Evolutionary conservation across 2,113 vertebrate species (phyloP), one percentile per base, ranked within the genome.

Genomic region (Scomber colias): DNA sequence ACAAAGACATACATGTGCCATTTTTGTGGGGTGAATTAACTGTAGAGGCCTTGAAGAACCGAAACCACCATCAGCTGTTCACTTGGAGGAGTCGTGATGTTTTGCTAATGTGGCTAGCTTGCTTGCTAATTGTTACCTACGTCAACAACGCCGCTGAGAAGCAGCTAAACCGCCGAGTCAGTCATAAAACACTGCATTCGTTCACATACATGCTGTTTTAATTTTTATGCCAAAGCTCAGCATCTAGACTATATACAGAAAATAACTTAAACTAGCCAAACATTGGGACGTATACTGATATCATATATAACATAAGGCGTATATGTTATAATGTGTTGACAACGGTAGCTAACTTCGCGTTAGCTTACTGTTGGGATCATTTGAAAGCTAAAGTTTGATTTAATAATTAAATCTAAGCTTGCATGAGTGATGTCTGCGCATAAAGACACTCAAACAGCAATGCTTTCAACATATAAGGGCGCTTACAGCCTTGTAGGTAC

Each of bases 81-180:
- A 0, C 4, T 8, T 3, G 10, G 10, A 10, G 17, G 54, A 54
- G 57, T 81, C 63, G 61, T 79, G 67, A 49, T 85, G 78, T 74
- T 83, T 40, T 77, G 79, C 72, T 74, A 63, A 71, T 16, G 55
- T 68, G 65, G 80, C 84, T 85, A 68, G 81, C 79, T 66, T 2
- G 0, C 0, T 1, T 14, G 90, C 87, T 91, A 90, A 88, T 87
- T 89, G 84, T 87, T 80, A 66, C 49, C 69, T 90, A 82, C 90
- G 91, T 85, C 87, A 90, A 81, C 68, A 76, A 66, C 59, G 45
- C 27, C 3, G 48, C 35, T 63, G 11, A 15, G 31, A 5, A 45
- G 0, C 13, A 19, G 31, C 12, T 27, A 31, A 24, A 4, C 31
- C 62, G 14, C n/a, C 1, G 0, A 19, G 2, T 24, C 5, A 3